Evolutionary conservation across 2,888 invertebrate species (phyloP).

Genomic region (Dolichopus griseipennis): DNA sequence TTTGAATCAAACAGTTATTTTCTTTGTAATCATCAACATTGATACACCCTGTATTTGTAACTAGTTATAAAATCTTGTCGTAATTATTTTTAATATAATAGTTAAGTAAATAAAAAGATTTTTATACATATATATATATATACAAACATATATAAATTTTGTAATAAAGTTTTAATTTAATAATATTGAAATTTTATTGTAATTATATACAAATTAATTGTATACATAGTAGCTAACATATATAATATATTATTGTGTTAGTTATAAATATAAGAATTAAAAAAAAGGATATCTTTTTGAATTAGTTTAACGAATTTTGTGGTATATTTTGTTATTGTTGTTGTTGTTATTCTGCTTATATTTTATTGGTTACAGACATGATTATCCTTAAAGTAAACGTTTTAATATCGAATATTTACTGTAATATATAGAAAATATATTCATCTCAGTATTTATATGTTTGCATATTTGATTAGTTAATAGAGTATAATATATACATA

Average conservation of each 20-base stretch:
- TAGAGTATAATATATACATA: background rate
- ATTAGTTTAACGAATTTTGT: background rate
- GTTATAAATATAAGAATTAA: background rate
- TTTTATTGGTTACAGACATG: background rate
- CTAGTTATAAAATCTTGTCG: background rate
- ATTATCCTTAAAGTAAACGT: constrained; percentile 4
- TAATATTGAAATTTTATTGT: constrained; percentile 1
- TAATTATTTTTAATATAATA: background rate
- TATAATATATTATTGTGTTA: no score
- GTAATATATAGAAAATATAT: background rate
- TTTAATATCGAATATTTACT: background rate
- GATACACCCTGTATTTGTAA: no score
- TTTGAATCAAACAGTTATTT: no score
- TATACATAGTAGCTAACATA: background rate
- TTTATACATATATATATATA: background rate
- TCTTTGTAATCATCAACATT: no score
- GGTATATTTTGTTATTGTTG: background rate
- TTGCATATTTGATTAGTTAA: background rate
- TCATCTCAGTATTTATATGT: no score
- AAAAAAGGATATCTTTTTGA: background rate
- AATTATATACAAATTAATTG: background rate
- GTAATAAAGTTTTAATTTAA: background rate
- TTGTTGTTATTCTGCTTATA: background rate
- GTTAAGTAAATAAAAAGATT: background rate
- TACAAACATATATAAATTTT: background rate